Base-by-base conservation (phyloP, 2,113 vertebrate genomes). In the Macquaria ambigua region DNA sequence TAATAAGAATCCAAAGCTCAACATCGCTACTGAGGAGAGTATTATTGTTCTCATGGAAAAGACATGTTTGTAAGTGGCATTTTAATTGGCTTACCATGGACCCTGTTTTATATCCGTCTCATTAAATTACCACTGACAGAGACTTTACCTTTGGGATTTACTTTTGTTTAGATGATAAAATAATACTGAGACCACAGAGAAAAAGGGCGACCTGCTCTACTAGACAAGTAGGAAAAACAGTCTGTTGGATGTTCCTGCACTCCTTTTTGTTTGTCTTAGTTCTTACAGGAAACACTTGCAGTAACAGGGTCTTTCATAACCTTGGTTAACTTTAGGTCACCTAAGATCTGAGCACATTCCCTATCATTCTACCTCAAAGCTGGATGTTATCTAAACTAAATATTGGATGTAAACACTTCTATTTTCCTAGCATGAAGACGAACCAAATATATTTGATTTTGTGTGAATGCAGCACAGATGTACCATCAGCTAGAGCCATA, bases 251-350 rank as follows among this genome's bases (percentile, higher is more conserved):
- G 14, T 70, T 70, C 31, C 18, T 58, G 53, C 0, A 18, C 53
- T 63, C 25, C 23, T 77, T 41, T 79, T 41, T 81, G 58, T 85
- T 90, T 88, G 63, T 89, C 82, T 87, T 86, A 28, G 70, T 73
- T 89, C n/a, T 80, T 64, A 68, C 87, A 83, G 84, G 79, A 90
- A 86, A 79, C 31, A 3, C 28, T 55, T 25, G 20, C 62, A 43
- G 25, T 64, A 69, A 76, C 11, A 0, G 55, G 14, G 56, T 78
- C 43, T 90, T 89, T 84, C 58, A 70, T 84, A 56, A 84, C 79
- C 39, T 37, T 43, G n/a, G 69, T 83, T 63, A 41, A 69, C 15
- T 23, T 81, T 76, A 83, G 80, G 79, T 81, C 76, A 77, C 83
- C 48, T 28, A 82, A 67, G 70, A 83, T 53, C 56, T 64, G 34